phyloP scores from a whole-genome alignment of 2,797 vertebrate species.

The Sphenodon punctatus region DNA sequence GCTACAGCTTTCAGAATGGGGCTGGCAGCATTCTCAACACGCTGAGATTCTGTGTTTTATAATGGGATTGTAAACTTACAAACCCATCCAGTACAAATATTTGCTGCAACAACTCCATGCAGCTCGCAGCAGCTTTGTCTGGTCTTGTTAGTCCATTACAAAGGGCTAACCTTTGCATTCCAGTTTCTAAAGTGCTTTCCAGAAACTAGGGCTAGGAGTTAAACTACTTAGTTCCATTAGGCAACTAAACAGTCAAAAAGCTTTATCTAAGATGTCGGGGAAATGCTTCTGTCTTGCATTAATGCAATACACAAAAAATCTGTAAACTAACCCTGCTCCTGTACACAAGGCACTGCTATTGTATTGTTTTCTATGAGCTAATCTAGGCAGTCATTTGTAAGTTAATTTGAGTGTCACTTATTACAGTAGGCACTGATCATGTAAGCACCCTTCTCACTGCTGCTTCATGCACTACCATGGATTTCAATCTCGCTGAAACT shows the following conservation, averaged over 20 bases:
- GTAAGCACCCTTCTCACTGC: too few species aligned
- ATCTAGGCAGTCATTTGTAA: not conserved
- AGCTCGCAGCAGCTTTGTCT: not conserved
- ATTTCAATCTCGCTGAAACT: too few species aligned
- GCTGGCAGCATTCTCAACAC: conserved; percentile 4
- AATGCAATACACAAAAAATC: not conserved
- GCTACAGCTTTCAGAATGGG: not conserved
- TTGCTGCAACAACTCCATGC: conserved; percentile 7
- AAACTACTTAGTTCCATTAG: conserved; percentile 33
- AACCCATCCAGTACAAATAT: not conserved
- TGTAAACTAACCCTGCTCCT: conserved; percentile 2
- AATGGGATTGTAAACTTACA: conserved; percentile 18
- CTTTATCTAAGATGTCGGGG: conserved; percentile 5
- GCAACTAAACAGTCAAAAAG: conserved; percentile 6
- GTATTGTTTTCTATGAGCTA: not conserved
- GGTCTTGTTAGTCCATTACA: conserved; percentile 23
- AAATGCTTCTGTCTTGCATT: conserved; percentile 11
- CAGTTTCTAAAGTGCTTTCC: conserved; percentile 14
- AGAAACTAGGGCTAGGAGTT: conserved; percentile 30
- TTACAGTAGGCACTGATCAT: too few species aligned
- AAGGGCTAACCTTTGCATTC: conserved; percentile 21
- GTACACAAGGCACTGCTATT: not conserved
- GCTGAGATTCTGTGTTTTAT: not conserved
- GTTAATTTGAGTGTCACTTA: too few species aligned
- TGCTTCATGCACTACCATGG: too few species aligned